phyloP scores from a whole-genome alignment of 2,113 vertebrate species.

The Pelmatolapia mariae region DNA sequence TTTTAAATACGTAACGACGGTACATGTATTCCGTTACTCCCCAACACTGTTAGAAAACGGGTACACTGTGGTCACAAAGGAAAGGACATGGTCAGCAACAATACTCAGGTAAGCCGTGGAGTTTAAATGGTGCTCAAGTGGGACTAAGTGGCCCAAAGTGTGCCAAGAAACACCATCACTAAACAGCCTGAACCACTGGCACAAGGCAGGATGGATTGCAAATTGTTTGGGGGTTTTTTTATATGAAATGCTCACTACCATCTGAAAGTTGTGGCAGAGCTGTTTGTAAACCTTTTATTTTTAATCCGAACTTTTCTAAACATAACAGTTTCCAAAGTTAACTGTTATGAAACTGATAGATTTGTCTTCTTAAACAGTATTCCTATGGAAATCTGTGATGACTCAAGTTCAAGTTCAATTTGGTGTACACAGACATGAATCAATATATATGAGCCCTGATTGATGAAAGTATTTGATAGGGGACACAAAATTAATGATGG shows the following conservation, averaged over 20 bases:
- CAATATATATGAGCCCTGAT: background rate
- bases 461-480: background rate
- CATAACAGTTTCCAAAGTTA: background rate
- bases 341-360: background rate
- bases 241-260: background rate
- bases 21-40: too few species aligned
- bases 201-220: background rate
- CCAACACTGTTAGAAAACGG: too few species aligned
- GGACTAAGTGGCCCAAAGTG: background rate
- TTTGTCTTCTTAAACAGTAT: background rate
- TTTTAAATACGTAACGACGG: too few species aligned
- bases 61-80: background rate
- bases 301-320: background rate
- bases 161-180: background rate
- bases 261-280: background rate
- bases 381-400: background rate
- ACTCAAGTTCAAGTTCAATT: background rate
- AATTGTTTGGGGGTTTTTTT: fast-evolving
- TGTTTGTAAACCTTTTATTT: background rate
- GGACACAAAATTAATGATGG: background rate
- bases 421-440: background rate
- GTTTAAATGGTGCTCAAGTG: background rate
- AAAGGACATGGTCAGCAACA: background rate
- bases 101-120: background rate
- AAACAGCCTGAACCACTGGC: background rate